Conservation (phyloP, 92 coral and sea anemone species). For the Phenganax subtilis region DNA sequence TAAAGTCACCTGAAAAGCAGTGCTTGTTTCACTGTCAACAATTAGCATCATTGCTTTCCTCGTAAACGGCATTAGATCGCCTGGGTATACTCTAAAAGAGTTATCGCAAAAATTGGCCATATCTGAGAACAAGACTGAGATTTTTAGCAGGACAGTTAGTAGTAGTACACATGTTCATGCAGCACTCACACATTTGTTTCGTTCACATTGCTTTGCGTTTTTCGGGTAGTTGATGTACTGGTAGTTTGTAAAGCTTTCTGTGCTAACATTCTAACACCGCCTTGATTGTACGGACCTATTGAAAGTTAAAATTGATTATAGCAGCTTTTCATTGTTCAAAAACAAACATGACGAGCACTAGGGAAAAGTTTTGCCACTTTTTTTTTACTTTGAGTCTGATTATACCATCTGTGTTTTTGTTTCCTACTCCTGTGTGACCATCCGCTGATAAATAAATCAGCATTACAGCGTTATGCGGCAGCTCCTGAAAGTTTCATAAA, state of each 20-base stretch:
- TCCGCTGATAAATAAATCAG: slow-evolving; percentile 83
- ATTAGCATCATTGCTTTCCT: slow-evolving; percentile 80
- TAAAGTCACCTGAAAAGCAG: slow-evolving; percentile 67
- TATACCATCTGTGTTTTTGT: slow-evolving; percentile 10
- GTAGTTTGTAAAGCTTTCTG: slow-evolving; percentile 58
- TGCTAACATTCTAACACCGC: slow-evolving; percentile 72
- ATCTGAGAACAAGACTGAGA: too few relatives aligned
- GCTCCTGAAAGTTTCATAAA: slow-evolving; percentile 52
- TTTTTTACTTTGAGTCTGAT: not conserved
- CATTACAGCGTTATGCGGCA: slow-evolving; percentile 85
- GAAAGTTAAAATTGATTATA: not conserved
- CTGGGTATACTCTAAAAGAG: slow-evolving; percentile 73
- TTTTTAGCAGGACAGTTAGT: too few relatives aligned
- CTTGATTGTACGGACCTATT: slow-evolving; percentile 81
- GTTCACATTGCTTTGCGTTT: slow-evolving; percentile 58
- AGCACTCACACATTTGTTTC: slow-evolving; percentile 66
- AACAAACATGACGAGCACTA: too few relatives aligned
- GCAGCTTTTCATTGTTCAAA: not conserved
- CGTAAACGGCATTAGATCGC: slow-evolving; percentile 86
- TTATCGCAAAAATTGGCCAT: not conserved
- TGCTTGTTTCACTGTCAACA: slow-evolving; percentile 75
- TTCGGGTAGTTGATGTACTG: slow-evolving; percentile 34
- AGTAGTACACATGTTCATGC: not conserved
- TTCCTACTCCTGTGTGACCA: slow-evolving; percentile 18
- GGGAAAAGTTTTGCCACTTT: too few relatives aligned